Conservation (phyloP, 2,888 invertebrate species). For the Hirtodrosophila alboralis region DNA sequence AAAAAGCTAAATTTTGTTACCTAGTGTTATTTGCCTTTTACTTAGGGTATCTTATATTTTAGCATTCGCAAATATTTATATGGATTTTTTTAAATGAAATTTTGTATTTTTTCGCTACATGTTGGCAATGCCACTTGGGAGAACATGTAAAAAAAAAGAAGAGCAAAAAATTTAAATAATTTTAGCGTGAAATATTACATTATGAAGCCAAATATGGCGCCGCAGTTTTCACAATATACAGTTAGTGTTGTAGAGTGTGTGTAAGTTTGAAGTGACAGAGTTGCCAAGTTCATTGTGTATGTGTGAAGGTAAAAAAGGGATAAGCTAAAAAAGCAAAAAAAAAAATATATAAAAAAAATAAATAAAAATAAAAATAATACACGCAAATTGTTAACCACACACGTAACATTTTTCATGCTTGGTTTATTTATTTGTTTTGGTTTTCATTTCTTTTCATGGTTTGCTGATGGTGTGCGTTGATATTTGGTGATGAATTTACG, state of each 20-base stretch:
- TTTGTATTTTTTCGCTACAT: conserved; percentile 42
- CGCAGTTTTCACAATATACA: conserved; percentile 18
- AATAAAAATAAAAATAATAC: conserved; percentile 4
- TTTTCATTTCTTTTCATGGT: conserved; percentile 25
- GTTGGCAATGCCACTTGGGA: conserved; percentile 37
- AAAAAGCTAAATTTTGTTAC: too few species aligned
- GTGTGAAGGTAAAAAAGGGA: conserved; percentile 25
- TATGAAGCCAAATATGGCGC: conserved; percentile 27
- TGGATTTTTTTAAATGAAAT: not conserved
- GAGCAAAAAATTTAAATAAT: conserved; percentile 38
- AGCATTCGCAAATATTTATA: not conserved
- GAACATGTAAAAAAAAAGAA: conserved; percentile 2
- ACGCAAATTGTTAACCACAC: conserved; percentile 59
- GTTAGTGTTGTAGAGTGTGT: conserved; percentile 34
- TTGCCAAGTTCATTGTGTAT: conserved; percentile 7
- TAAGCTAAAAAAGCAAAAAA: conserved; percentile 41
- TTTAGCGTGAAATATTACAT: conserved; percentile 40
- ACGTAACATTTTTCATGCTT: conserved; percentile 60
- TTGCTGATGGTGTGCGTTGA: conserved; percentile 58
- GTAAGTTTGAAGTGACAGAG: conserved; percentile 12
- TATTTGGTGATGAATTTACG: conserved; percentile 62
- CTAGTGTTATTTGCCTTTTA: too few species aligned
- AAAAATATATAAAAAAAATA: conserved; percentile 5
- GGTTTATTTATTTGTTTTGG: conserved; percentile 53
- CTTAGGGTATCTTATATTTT: conserved; percentile 2